phyloP scores from a whole-genome alignment of 2,797 vertebrate species.

The Hydrolagus colliei region DNA sequence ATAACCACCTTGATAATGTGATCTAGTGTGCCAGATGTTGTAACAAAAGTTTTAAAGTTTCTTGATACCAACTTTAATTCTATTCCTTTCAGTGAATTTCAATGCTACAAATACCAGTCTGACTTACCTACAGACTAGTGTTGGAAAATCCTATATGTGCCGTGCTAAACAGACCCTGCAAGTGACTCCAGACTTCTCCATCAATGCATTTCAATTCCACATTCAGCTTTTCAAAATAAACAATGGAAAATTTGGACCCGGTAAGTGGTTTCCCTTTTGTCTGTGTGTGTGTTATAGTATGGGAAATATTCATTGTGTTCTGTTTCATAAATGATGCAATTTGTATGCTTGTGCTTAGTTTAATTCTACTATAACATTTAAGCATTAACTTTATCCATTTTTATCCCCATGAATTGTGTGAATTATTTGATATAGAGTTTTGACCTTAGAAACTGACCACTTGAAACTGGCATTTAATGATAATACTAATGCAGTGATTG shows the following conservation, averaged over 20 bases:
- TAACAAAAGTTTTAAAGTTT: no score
- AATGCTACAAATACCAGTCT: conserved; percentile 55
- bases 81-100: conserved; percentile 35
- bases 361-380: no score
- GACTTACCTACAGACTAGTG: conserved; percentile 64
- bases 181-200: conserved; percentile 52
- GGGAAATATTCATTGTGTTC: background rate
- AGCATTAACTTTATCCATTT: no score
- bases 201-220: conserved; percentile 76
- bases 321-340: background rate
- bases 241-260: conserved; percentile 71
- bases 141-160: conserved; percentile 84
- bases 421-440: no score
- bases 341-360: no score
- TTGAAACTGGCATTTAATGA: no score
- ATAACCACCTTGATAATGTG: no score
- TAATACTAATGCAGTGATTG: no score
- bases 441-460: no score
- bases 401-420: no score
- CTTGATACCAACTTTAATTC: background rate
- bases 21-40: no score
- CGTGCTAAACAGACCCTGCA: conserved; percentile 63
- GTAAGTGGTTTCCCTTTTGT: conserved; percentile 52
- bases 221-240: conserved; percentile 79
- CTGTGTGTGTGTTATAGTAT: background rate